Evolutionary conservation across 2,797 vertebrate genomes (phyloP).

Genomic region (Meda fulgida): DNA sequence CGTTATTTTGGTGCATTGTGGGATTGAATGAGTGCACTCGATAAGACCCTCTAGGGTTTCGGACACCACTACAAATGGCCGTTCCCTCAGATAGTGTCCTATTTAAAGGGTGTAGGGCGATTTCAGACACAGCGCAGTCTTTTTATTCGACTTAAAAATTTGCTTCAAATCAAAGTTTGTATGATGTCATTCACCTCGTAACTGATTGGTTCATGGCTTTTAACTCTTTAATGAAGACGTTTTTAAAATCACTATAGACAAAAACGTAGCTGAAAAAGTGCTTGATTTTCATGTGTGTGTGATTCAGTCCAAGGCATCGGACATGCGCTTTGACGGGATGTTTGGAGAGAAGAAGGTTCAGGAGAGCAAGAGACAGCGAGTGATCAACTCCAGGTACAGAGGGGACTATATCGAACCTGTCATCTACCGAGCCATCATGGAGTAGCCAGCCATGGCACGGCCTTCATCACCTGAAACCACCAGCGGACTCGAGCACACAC

Average conservation of each 20-base stretch:
- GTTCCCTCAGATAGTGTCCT: background rate
- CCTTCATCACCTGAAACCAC: slow-evolving; percentile 43
- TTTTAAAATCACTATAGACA: background rate
- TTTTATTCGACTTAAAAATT: background rate
- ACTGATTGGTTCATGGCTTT: background rate
- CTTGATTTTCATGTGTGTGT: background rate
- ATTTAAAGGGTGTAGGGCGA: background rate
- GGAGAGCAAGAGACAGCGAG: slow-evolving; percentile 94
- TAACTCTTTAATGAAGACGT: background rate
- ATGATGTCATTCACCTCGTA: background rate
- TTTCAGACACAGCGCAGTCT: background rate
- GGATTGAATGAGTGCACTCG: background rate
- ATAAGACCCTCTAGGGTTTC: background rate
- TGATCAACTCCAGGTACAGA: slow-evolving; percentile 96
- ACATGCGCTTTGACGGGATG: slow-evolving; percentile 98
- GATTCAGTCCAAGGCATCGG: slow-evolving; percentile 91
- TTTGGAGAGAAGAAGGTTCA: slow-evolving; percentile 95
- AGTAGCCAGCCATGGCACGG: slow-evolving; percentile 73
- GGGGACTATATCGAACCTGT: slow-evolving; percentile 99
- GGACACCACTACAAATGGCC: background rate
- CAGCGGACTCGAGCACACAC: slow-evolving; percentile 38
- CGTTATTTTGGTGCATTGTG: background rate
- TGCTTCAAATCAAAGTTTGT: background rate
- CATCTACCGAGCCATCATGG: slow-evolving; percentile 98
- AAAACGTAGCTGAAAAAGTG: background rate